These are phyloP conservation scores for Drosophila ironensis DNA, from an alignment of 1,140 invertebrate species.

Conservation along the genomic window DNA sequence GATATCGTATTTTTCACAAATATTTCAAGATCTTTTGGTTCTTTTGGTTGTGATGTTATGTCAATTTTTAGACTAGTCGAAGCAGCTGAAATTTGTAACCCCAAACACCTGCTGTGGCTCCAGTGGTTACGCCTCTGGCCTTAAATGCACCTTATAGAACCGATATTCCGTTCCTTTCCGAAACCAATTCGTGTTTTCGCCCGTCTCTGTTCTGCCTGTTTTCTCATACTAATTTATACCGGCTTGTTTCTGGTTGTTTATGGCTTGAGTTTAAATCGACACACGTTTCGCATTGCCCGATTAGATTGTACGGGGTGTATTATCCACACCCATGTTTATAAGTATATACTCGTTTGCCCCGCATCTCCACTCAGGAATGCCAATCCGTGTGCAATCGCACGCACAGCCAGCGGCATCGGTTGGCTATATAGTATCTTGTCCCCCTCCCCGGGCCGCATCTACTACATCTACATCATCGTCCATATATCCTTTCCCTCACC, in stretches of 20 bases:
- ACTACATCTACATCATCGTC: conserved; percentile 18
- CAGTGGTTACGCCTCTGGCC: too few species aligned
- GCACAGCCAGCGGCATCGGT: conserved; percentile 24
- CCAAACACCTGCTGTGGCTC: neutral
- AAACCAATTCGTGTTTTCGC: neutral
- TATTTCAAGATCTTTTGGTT: too few species aligned
- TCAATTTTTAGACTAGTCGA: too few species aligned
- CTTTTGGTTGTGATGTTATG: too few species aligned
- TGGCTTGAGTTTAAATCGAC: conserved; percentile 42
- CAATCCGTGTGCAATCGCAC: conserved; percentile 36
- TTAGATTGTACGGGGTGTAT: conserved; percentile 50
- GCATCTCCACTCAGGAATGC: conserved; percentile 24
- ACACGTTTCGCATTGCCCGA: conserved; percentile 65
- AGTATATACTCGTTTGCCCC: conserved; percentile 1
- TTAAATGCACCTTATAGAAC: too few species aligned
- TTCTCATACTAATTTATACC: conserved; percentile 33
- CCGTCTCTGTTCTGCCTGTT: conserved; percentile 1
- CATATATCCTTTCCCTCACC: conserved; percentile 38
- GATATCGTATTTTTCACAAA: too few species aligned
- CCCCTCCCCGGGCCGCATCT: neutral
- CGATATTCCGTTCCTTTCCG: neutral
- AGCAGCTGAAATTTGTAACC: too few species aligned
- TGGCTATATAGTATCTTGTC: neutral
- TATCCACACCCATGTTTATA: conserved; percentile 33
- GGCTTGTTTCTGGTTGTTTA: conserved; percentile 50